Evolutionary conservation across 2,888 invertebrate species (phyloP), one percentile per base, ranked within the genome.

Genomic region (Eumacrocentrus americanus): DNA sequence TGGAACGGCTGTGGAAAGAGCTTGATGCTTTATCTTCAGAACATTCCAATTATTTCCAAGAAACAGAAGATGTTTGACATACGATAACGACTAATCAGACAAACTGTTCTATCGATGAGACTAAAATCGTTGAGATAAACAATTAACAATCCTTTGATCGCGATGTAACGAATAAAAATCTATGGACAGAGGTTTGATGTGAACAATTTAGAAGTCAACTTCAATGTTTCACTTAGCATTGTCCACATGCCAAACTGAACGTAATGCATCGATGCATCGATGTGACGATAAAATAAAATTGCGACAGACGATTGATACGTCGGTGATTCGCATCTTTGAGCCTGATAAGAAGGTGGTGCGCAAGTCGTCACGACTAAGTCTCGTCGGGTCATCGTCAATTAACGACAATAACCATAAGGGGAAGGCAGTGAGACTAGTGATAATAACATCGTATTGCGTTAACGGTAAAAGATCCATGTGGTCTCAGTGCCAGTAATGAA

Each of bases 251-350:
- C 6, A 11, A 35, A 51, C 34, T 22, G 18, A 35, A 37, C 12
- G 14, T 37, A 22, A 34, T 14, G 11, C 37, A 51, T 18, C 9
- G 5, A 7, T 23, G 22, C 20, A 9, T 6, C 20, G 34, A 22
- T n/a, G 23, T 37, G 9, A 20, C 12, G 12, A 34, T 35, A 35
- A 37, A 12, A 51, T 20, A 51, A 48, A 37, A 51, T 37, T 51
- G 20, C 37, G 4, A n/a, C n/a, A 7, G 37, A 22, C 51, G 14
- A 42, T 51, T 20, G 23, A 38, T 51, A 51, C 38, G 23, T 51
- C 38, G 38, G 22, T 22, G n/a, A 37, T 35, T 37, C 22, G 51
- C 11, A 46, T 18, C 38, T 58, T 58, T 46, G 23, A 58, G 22
- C 37, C 20, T 37, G 58, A 58, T 58, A 58, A 58, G 44, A 18